These are phyloP conservation scores for Caranx melampygus DNA, from an alignment of 2,113 vertebrate genomes.

Conservation along the genomic window DNA sequence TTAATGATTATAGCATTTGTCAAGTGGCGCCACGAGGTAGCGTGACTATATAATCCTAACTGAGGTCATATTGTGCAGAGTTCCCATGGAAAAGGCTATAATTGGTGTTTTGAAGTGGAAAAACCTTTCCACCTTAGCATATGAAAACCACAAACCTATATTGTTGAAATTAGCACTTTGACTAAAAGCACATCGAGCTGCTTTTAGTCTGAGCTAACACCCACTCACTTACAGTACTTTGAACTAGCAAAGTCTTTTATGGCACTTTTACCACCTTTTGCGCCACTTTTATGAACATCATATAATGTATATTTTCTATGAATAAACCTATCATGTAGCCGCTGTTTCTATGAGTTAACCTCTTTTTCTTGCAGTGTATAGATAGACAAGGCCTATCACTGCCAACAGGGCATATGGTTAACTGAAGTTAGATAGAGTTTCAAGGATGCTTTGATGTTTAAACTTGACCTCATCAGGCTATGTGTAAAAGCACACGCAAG, in stretches of 20 bases:
- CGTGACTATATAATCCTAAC: constrained; percentile 69
- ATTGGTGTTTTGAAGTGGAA: constrained; percentile 72
- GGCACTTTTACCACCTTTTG: constrained; percentile 28
- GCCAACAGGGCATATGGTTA: constrained; percentile 32
- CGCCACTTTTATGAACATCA: constrained; percentile 16
- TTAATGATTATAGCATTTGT: constrained; percentile 69
- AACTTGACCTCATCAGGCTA: constrained; percentile 43
- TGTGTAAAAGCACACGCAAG: constrained; percentile 29
- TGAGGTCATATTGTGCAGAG: constrained; percentile 52
- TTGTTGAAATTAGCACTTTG: constrained; percentile 48
- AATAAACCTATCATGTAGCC: constrained; percentile 9
- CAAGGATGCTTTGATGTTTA: constrained; percentile 56
- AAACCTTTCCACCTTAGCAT: constrained; percentile 1
- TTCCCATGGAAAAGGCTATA: constrained; percentile 63
- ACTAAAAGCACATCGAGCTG: constrained; percentile 1
- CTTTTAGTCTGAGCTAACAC: neutral
- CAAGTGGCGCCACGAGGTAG: constrained; percentile 63
- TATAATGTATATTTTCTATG: constrained; percentile 28
- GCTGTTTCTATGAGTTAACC: constrained; percentile 5
- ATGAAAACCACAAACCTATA: constrained; percentile 23
- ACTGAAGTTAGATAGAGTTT: constrained; percentile 32
- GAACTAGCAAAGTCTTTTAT: constrained; percentile 31
- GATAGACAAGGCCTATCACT: neutral
- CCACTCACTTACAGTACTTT: constrained; percentile 10
- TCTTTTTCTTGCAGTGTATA: constrained; percentile 12